These are phyloP conservation scores for Frankliniella intonsa DNA, from an alignment of 2,888 invertebrate genomes.

Conservation along the genomic window DNA sequence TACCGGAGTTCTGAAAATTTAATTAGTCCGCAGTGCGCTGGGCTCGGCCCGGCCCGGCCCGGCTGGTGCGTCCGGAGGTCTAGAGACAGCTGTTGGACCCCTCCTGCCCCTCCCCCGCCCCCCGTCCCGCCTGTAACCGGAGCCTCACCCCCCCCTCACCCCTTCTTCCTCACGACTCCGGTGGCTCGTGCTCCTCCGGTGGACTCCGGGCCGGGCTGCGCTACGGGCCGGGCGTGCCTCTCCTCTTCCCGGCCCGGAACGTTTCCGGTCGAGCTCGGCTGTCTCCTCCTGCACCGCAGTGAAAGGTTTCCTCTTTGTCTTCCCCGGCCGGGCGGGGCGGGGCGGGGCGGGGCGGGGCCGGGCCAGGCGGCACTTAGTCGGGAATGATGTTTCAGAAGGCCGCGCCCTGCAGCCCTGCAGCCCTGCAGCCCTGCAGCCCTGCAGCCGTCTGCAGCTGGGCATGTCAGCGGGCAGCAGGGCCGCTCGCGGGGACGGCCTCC, in stretches of 20 bases:
- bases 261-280: not conserved
- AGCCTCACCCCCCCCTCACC: not conserved
- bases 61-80: not conserved
- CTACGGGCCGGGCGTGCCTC: not conserved
- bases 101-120: not conserved
- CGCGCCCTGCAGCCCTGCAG: too few relatives aligned
- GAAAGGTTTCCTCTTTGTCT: not conserved
- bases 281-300: not conserved
- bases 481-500: too few relatives aligned
- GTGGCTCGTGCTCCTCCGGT: too few relatives aligned
- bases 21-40: too few relatives aligned
- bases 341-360: too few relatives aligned
- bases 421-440: too few relatives aligned
- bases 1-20: too few relatives aligned
- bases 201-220: too few relatives aligned
- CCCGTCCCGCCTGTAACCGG: not conserved
- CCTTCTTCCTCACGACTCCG: too few relatives aligned
- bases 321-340: conserved; percentile 1
- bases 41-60: not conserved
- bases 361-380: not conserved
- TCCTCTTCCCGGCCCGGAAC: not conserved
- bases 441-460: too few relatives aligned
- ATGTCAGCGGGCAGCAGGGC: too few relatives aligned
- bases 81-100: not conserved
- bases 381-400: too few relatives aligned